phyloP scores from a whole-genome alignment of 2,113 vertebrate genomes.

The Ginglymostoma cirratum region DNA sequence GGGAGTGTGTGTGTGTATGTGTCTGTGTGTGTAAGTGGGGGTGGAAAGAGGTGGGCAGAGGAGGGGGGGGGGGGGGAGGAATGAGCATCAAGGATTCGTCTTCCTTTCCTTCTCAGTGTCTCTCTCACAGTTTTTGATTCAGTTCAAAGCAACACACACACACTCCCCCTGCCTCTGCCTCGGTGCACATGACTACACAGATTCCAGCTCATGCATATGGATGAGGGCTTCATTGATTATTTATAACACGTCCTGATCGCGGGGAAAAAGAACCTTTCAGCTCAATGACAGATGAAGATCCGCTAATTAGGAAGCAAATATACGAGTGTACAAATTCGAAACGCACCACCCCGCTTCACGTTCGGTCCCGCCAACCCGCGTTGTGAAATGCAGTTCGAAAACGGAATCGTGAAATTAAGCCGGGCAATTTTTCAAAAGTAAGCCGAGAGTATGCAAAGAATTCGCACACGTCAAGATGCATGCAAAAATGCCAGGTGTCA shows the following conservation, averaged over 20 bases:
- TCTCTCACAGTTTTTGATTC: constrained; percentile 74
- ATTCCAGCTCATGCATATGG: constrained; percentile 90
- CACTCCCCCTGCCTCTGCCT: constrained; percentile 81
- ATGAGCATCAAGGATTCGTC: constrained; percentile 57
- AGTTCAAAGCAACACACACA: constrained; percentile 85
- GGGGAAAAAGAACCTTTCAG: constrained; percentile 63
- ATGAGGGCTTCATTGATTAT: constrained; percentile 72
- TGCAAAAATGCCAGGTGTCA: not conserved
- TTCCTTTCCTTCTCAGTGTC: constrained; percentile 64
- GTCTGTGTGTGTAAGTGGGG: not conserved
- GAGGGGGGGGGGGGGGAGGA: not conserved
- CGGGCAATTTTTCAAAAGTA: not conserved
- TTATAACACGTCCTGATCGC: constrained; percentile 75
- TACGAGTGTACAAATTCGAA: constrained; percentile 60
- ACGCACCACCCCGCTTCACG: constrained; percentile 55
- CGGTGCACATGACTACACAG: constrained; percentile 82
- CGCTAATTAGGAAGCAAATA: constrained; percentile 81
- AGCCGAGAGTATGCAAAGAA: not conserved
- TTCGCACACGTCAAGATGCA: not conserved
- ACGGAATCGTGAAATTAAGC: not conserved
- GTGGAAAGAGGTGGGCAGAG: not conserved
- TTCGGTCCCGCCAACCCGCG: constrained; percentile 39
- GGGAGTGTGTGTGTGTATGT: no score
- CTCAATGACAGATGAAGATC: constrained; percentile 63
- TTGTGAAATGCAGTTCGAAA: not conserved